Percentiles rank a stretch among this genome's conserved stretches.
Conservation (phyloP, 2,113 vertebrate species). For the Xiphophorus maculatus region DNA sequence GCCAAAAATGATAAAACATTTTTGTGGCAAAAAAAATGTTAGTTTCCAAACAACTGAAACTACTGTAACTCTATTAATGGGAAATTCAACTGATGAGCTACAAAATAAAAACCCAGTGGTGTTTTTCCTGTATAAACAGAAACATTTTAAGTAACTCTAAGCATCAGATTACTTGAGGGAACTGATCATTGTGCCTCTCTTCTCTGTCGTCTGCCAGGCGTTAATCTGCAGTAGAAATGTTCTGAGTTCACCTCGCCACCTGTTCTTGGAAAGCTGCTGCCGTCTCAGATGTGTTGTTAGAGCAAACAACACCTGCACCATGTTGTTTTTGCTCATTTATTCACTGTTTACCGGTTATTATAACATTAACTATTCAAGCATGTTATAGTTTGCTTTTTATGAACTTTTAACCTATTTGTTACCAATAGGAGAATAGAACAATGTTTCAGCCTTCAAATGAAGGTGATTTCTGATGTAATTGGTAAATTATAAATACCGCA, state of each 20-base stretch:
- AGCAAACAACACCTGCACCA: not conserved
- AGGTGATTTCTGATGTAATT: too few relatives aligned
- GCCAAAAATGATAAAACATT: too few relatives aligned
- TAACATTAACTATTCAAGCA: too few relatives aligned
- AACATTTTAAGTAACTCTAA: not conserved
- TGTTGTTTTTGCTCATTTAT: not conserved
- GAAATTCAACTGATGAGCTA: not conserved
- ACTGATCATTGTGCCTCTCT: constrained; percentile 6
- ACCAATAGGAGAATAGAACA: too few relatives aligned
- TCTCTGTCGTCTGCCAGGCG: not conserved
- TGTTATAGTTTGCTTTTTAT: too few relatives aligned
- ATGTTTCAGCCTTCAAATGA: too few relatives aligned
- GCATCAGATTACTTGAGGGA: not conserved
- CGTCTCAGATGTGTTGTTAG: constrained; percentile 44
- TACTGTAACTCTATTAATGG: not conserved
- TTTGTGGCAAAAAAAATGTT: too few relatives aligned
- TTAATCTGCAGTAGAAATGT: constrained; percentile 26
- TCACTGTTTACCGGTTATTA: not conserved
- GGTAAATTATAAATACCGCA: too few relatives aligned
- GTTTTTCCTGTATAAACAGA: not conserved
- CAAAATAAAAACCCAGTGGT: not conserved
- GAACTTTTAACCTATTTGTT: too few relatives aligned
- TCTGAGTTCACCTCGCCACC: constrained; percentile 19
- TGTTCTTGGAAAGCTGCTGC: constrained; percentile 34
- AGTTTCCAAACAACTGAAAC: not conserved